A percentile compares a stretch with the other conserved stretches of the same genome.
Evolutionary conservation across 2,797 vertebrate genomes (phyloP).

Genomic region (Eulemur albifrons): DNA sequence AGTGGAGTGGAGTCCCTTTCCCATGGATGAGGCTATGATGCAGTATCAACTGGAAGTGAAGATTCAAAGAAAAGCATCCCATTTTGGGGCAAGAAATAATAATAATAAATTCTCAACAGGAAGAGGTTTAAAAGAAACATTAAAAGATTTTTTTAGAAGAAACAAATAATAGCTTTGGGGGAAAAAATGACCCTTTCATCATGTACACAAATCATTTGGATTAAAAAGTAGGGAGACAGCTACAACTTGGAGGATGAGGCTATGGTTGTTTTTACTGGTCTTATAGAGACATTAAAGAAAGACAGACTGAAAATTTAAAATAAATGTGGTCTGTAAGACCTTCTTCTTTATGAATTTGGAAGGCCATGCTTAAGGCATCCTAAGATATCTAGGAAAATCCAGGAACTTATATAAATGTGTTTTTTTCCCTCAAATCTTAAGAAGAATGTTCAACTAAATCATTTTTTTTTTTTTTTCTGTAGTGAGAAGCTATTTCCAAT

Average conservation of each 20-base stretch:
- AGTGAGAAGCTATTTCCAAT: background rate
- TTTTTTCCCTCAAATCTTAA: background rate
- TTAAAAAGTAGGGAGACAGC: background rate
- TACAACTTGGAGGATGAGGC: background rate
- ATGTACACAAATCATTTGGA: background rate
- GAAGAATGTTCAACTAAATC: background rate
- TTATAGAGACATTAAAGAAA: background rate
- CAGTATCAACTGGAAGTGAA: background rate
- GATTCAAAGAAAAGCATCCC: background rate
- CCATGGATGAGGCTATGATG: background rate
- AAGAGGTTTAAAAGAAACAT: background rate
- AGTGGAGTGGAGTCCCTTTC: background rate
- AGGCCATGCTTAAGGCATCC: background rate
- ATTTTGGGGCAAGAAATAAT: background rate
- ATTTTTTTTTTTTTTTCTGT: background rate
- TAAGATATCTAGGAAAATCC: background rate
- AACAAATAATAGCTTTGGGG: background rate
- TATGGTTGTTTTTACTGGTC: background rate
- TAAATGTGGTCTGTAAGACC: background rate
- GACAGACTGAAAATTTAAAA: background rate
- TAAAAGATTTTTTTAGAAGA: background rate
- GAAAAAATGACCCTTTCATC: background rate
- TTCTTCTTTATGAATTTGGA: background rate
- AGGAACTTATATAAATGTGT: background rate
- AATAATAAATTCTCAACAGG: background rate